Conservation (phyloP, 1,140 invertebrate species). For the Caenorhabditis briggsae region DNA sequence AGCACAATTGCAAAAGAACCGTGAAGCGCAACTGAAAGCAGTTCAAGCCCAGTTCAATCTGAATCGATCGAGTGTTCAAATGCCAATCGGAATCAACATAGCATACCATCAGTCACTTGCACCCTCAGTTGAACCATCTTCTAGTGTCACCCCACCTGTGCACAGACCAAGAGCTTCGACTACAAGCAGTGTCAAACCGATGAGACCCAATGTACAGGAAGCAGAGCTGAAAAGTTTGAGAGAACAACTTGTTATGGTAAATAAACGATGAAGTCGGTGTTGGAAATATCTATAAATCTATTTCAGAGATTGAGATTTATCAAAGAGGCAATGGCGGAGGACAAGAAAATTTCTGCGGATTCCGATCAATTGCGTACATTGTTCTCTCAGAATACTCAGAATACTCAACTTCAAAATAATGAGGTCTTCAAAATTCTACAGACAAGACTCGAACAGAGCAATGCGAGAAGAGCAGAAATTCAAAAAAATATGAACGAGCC, state of each 20-base stretch:
- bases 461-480: background rate
- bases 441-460: too few relatives aligned
- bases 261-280: background rate
- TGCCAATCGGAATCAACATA: conserved; percentile 5
- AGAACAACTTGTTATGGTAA: background rate
- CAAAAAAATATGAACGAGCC: background rate
- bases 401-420: too few relatives aligned
- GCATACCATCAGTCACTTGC: conserved; percentile 3
- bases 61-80: background rate
- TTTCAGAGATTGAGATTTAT: background rate
- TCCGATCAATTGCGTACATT: too few relatives aligned
- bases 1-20: background rate
- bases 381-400: too few relatives aligned
- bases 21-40: conserved; percentile 11
- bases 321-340: background rate
- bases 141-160: conserved; percentile 1
- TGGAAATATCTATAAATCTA: background rate
- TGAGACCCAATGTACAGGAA: background rate
- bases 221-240: background rate
- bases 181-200: background rate
- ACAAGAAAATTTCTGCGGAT: too few relatives aligned
- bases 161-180: conserved; percentile 27
- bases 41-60: background rate
- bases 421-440: too few relatives aligned
- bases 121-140: background rate